A percentile compares a stretch with the other conserved stretches of the same genome.
Evolutionary conservation across 2,797 vertebrate genomes (phyloP).

Genomic region (Bovichtus variegatus): DNA sequence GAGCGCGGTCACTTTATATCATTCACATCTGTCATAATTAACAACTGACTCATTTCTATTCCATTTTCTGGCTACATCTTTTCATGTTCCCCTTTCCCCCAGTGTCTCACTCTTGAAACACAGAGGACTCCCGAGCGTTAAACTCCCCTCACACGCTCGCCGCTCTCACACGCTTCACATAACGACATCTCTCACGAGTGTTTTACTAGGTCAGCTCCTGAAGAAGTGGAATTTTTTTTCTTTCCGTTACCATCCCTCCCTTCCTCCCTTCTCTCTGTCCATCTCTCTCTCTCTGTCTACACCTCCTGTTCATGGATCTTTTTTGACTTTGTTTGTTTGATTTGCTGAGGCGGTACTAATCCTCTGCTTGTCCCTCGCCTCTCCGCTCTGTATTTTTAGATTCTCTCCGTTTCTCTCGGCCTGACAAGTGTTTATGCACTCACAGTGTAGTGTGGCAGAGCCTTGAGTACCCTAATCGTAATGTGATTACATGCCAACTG

Average conservation of each 20-base stretch:
- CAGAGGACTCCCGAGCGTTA: constrained; percentile 37
- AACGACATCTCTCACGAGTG: constrained; percentile 70
- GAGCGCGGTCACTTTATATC: constrained; percentile 28
- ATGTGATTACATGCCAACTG: constrained; percentile 56
- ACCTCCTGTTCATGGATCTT: constrained; percentile 51
- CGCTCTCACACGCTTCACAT: constrained; percentile 31
- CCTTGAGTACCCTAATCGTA: constrained; percentile 39
- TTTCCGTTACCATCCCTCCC: constrained; percentile 34
- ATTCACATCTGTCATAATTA: constrained; percentile 30
- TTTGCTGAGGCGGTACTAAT: constrained; percentile 65
- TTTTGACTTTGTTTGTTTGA: constrained; percentile 69
- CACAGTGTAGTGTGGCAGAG: constrained; percentile 44
- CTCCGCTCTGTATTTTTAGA: constrained; percentile 71
- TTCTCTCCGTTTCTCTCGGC: constrained; percentile 37
- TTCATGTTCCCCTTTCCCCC: constrained; percentile 13
- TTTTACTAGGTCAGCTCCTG: constrained; percentile 74
- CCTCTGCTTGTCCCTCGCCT: constrained; percentile 58
- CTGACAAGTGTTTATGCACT: constrained; percentile 64
- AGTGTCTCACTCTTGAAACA: constrained; percentile 20
- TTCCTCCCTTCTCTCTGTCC: constrained; percentile 19
- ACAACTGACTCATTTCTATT: constrained; percentile 26
- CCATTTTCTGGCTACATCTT: constrained; percentile 1
- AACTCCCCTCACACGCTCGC: constrained; percentile 26
- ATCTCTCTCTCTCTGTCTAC: constrained; percentile 43
- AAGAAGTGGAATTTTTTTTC: constrained; percentile 55